phyloP scores from a whole-genome alignment of 2,113 vertebrate genomes.

The Gavialis gangeticus region DNA sequence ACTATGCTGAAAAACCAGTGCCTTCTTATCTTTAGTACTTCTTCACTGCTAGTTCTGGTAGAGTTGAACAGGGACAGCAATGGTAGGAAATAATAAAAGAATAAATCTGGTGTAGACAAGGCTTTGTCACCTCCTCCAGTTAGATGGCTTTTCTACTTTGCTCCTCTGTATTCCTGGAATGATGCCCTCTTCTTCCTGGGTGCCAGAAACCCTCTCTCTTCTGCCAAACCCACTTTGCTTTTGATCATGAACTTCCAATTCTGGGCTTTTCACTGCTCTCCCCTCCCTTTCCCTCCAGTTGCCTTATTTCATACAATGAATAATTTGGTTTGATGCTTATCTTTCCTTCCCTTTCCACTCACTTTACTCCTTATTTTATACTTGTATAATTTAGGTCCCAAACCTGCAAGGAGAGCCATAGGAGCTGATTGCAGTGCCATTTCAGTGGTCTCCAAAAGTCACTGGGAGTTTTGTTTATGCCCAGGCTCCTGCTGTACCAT shows the following conservation, averaged over 20 bases:
- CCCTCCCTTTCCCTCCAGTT: neutral
- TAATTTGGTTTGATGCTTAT: neutral
- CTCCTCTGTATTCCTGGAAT: neutral
- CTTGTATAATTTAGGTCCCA: neutral
- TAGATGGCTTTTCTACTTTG: neutral
- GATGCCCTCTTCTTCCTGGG: neutral
- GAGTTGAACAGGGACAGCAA: neutral
- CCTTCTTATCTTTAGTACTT: neutral
- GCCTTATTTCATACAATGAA: neutral
- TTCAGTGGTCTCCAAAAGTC: neutral
- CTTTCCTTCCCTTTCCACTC: neutral
- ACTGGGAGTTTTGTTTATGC: neutral
- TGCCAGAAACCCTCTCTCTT: neutral
- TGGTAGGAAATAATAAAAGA: neutral
- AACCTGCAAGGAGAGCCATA: neutral
- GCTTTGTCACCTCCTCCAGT: neutral
- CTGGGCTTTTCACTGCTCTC: neutral
- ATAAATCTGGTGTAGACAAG: neutral
- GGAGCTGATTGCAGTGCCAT: neutral
- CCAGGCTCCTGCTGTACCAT: neutral
- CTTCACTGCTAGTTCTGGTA: neutral
- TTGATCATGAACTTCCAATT: neutral
- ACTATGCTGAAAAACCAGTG: rapidly evolving
- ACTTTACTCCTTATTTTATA: neutral
- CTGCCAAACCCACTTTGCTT: neutral